phyloP scores from a whole-genome alignment of 1,140 invertebrate genomes.

The Nasonia vitripennis region DNA sequence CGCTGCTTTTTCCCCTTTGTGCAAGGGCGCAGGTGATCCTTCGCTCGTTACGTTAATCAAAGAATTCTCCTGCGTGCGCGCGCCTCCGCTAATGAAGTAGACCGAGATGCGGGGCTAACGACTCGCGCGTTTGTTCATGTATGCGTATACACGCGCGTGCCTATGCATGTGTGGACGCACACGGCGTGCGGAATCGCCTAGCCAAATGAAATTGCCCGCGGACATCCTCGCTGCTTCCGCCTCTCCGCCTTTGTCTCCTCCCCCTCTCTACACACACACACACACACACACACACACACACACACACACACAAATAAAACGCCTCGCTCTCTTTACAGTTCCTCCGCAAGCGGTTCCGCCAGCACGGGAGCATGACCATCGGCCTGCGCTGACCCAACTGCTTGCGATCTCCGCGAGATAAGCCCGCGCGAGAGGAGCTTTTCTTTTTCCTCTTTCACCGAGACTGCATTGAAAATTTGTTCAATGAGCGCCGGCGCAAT shows the following conservation, averaged over 20 bases:
- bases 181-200: not conserved
- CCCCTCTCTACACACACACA: not conserved
- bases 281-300: no score
- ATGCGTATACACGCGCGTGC: no score
- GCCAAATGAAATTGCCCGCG: conserved; percentile 14
- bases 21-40: no score
- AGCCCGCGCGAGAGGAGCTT: not conserved
- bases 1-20: no score
- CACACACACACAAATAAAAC: no score
- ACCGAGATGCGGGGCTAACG: no score
- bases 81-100: no score
- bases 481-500: no score
- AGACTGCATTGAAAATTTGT: not conserved
- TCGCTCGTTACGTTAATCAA: no score
- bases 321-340: conserved; percentile 38
- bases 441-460: not conserved
- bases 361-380: conserved; percentile 33
- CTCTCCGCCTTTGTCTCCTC: not conserved
- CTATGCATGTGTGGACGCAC: no score
- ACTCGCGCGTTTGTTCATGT: no score
- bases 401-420: conserved; percentile 25
- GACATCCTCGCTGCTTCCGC: not conserved
- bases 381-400: conserved; percentile 39
- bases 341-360: conserved; percentile 18
- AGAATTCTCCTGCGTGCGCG: no score